Evolutionary conservation across 2,888 invertebrate genomes (phyloP).

Genomic region (Hoplodrina ambigua): DNA sequence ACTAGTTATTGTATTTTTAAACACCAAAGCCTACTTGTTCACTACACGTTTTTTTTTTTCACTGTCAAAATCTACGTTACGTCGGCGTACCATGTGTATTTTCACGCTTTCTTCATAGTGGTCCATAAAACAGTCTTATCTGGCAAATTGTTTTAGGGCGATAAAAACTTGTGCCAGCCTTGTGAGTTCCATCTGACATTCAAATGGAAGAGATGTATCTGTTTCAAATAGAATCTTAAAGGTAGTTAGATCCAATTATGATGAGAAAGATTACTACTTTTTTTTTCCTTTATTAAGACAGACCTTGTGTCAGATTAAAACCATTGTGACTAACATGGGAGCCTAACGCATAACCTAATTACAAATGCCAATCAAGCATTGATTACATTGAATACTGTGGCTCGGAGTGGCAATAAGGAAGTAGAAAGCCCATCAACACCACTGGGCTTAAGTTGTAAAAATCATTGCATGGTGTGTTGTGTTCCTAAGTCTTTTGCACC

Average conservation of each 20-base stretch:
- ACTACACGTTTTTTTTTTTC: background rate
- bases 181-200: too few relatives aligned
- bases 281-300: background rate
- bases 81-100: background rate
- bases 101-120: background rate
- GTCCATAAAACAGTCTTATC: background rate
- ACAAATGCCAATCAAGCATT: background rate
- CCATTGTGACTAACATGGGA: slow-evolving; percentile 5
- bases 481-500: too few relatives aligned
- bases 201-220: too few relatives aligned
- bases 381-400: background rate
- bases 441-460: too few relatives aligned
- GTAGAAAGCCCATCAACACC: too few relatives aligned
- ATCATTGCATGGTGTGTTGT: too few relatives aligned
- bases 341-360: background rate
- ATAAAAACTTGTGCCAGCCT: too few relatives aligned
- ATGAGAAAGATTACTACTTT: background rate
- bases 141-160: background rate
- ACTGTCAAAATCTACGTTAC: too few relatives aligned
- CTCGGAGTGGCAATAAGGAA: too few relatives aligned
- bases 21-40: background rate
- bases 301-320: slow-evolving; percentile 8
- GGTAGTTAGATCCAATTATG: too few relatives aligned
- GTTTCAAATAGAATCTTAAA: too few relatives aligned
- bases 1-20: background rate